These are phyloP conservation scores for Pseudochromis fuscus DNA, from an alignment of 2,797 vertebrate genomes.

Conservation along the genomic window DNA sequence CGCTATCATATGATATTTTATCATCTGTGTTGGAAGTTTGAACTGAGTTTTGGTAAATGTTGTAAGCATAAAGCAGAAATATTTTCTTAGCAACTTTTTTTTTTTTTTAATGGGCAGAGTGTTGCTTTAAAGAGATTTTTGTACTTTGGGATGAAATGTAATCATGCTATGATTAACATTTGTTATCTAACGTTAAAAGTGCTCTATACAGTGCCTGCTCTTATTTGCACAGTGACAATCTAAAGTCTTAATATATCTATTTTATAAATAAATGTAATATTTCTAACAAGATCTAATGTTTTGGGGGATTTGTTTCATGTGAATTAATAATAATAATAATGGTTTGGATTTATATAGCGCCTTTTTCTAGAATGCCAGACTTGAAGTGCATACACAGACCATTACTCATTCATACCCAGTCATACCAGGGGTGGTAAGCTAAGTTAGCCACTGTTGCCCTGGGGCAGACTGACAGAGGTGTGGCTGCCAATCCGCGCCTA, in stretches of 20 bases:
- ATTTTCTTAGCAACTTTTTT: conserved; percentile 33
- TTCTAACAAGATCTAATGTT: conserved; percentile 31
- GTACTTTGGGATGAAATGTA: conserved; percentile 37
- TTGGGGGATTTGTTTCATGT: conserved; percentile 6
- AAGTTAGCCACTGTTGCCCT: too few relatives aligned
- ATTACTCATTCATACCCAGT: too few relatives aligned
- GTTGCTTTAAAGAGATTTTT: conserved; percentile 28
- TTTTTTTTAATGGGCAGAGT: conserved; percentile 19
- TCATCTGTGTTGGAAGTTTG: conserved; percentile 39
- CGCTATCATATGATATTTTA: conserved; percentile 26
- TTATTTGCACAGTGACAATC: conserved; percentile 68
- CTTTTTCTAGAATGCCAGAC: too few relatives aligned
- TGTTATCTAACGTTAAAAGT: conserved; percentile 42
- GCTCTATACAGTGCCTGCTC: conserved; percentile 39
- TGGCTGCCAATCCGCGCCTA: too few relatives aligned
- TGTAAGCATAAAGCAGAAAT: conserved; percentile 18
- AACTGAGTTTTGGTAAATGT: conserved; percentile 31
- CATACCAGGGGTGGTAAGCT: too few relatives aligned
- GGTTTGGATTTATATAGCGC: too few relatives aligned
- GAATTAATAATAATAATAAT: too few relatives aligned
- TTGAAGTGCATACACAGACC: too few relatives aligned
- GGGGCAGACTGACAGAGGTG: too few relatives aligned
- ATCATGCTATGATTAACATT: conserved; percentile 38
- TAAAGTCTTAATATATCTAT: conserved; percentile 68
- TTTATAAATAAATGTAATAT: conserved; percentile 75